Evolutionary conservation across 2,888 invertebrate species (phyloP), one percentile per base, ranked within the genome.

Genomic region (Drosophila tripunctata): DNA sequence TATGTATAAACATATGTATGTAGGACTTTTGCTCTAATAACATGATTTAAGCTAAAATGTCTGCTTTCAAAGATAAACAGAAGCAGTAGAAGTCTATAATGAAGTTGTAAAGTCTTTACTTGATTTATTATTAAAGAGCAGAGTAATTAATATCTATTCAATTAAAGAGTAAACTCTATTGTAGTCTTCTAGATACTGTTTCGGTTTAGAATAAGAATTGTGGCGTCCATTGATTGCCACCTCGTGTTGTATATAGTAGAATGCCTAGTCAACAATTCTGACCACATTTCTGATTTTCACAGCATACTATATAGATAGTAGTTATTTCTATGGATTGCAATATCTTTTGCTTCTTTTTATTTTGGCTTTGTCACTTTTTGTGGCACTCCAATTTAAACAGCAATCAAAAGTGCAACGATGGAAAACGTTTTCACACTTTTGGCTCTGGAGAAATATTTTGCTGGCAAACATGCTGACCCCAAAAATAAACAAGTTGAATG

Each of bases 381-480:
- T 48, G 67, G 52, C 75, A 67, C 81, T 83, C 64, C 74, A 78
- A 62, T 74, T 74, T 69, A 71, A 66, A 74, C 71, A 74, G 81
- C 81, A 82, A 84, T 82, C 81, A 82, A 74, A 76, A 84, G 84
- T 82, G 81, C 85, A 82, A 47, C 75, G 64, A 47, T 70, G 66
- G 52, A 78, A 78, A 83, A 83, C 78, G 74, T 73, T 83, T 84
- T 83, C 80, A 84, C 84, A 84, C 81, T 82, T 35, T 82, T 35
- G 66, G 71, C 66, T 43, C 58, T 58, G 69, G 70, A 69, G 62
- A 69, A 75, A 72, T 81, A 84, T 76, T 81, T 71, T 63, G 74
- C 71, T 83, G 80, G 75, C 78, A 84, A 85, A 80, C 76, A 78
- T 75, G 87, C 77, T 87, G 86, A 87, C 87, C 84, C 75, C 67